phyloP scores from a whole-genome alignment of 2,888 invertebrate species.

The Torymus tubicola region DNA sequence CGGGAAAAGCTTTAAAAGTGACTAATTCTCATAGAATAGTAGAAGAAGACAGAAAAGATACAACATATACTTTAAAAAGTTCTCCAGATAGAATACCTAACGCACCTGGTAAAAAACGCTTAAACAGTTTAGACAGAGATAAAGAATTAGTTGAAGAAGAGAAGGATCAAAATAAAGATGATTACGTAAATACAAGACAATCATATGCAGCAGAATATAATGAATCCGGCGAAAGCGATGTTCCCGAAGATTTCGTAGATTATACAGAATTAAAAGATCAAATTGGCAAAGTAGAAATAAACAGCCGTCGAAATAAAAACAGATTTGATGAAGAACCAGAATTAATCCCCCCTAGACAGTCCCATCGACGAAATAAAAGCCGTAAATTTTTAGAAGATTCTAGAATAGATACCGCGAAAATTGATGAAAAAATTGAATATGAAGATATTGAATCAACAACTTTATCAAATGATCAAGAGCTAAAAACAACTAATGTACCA shows the following conservation, averaged over 20 bases:
- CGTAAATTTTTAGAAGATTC: constrained; percentile 42
- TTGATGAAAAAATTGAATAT: constrained; percentile 48
- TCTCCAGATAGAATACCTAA: background rate
- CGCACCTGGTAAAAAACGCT: background rate
- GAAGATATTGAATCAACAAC: constrained; percentile 34
- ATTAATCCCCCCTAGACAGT: constrained; percentile 18
- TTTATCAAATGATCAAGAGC: background rate
- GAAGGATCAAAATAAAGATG: constrained; percentile 15
- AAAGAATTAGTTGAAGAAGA: constrained; percentile 15
- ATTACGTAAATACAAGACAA: constrained; percentile 25
- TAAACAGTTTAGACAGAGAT: constrained; percentile 29
- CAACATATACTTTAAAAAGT: constrained; percentile 21
- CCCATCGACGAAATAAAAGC: constrained; percentile 52
- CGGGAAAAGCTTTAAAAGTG: constrained; percentile 16
- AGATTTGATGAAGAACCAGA: constrained; percentile 36
- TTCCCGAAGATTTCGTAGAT: constrained; percentile 45
- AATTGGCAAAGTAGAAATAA: background rate
- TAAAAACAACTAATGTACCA: constrained; percentile 8
- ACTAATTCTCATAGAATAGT: constrained; percentile 6
- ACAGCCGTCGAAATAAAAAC: constrained; percentile 37
- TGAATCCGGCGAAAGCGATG: constrained; percentile 32
- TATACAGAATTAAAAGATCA: constrained; percentile 28
- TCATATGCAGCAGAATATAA: constrained; percentile 35
- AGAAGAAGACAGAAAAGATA: constrained; percentile 1
- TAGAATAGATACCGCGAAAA: constrained; percentile 40